Percentiles rank a stretch among this genome's conserved stretches.
These are phyloP conservation scores for Tortricodes alternella DNA, from an alignment of 2,888 invertebrate species.

Conservation along the genomic window DNA sequence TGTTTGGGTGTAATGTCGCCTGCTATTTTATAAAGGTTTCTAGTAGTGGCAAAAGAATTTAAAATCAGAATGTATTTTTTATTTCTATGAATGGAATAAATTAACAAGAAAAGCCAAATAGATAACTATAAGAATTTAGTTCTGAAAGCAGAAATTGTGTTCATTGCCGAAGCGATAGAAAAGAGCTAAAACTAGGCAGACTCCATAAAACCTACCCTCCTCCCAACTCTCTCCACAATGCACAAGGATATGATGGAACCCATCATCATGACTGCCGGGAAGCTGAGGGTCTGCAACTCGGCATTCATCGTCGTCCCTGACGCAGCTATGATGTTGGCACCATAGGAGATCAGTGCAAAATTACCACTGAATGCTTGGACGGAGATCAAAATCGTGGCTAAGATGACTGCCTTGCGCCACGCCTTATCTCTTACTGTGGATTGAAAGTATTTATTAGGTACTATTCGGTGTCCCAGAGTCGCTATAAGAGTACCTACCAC, in stretches of 20 bases:
- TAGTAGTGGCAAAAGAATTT: no score
- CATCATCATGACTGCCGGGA: slow-evolving; percentile 62
- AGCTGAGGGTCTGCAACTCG: slow-evolving; percentile 58
- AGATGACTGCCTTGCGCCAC: slow-evolving; percentile 18
- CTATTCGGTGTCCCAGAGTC: no score
- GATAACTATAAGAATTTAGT: no score
- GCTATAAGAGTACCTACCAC: no score
- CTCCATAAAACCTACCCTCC: slow-evolving; percentile 53
- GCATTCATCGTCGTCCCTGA: slow-evolving; percentile 57
- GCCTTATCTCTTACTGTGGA: slow-evolving; percentile 12
- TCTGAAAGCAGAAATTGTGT: no score
- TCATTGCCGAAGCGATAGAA: no score
- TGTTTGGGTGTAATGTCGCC: no score
- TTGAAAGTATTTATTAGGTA: no score
- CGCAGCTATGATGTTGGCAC: slow-evolving; percentile 51
- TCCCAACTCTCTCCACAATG: slow-evolving; percentile 59
- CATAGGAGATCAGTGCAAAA: slow-evolving; percentile 56
- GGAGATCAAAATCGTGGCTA: slow-evolving; percentile 15
- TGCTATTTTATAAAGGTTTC: no score
- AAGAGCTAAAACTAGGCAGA: neutral
- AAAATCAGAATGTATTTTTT: no score
- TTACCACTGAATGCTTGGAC: slow-evolving; percentile 53
- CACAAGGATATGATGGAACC: slow-evolving; percentile 56
- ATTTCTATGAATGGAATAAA: no score
- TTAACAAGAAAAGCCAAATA: no score